A percentile compares a stretch with the other conserved stretches of the same genome.
phyloP scores from a whole-genome alignment of 2,113 vertebrate species.

The Takifugu flavidus region DNA sequence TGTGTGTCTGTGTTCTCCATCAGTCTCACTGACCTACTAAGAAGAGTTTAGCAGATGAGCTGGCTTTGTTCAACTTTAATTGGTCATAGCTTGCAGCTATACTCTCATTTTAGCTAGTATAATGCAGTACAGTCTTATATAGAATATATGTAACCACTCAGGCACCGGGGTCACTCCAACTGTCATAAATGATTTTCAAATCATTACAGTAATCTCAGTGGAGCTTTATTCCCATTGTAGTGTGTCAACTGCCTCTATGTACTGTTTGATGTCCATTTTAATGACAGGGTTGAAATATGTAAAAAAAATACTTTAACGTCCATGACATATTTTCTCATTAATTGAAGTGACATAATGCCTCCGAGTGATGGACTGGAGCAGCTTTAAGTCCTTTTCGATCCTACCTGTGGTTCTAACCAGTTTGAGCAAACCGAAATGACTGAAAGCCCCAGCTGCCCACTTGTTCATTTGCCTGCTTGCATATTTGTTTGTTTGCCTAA shows the following conservation, averaged over 20 bases:
- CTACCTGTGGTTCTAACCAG: slow-evolving; percentile 29
- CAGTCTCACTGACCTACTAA: slow-evolving; percentile 75
- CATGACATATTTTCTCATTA: slow-evolving; percentile 27
- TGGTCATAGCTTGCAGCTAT: slow-evolving; percentile 71
- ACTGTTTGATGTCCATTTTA: slow-evolving; percentile 31
- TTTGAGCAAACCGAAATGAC: slow-evolving; percentile 2
- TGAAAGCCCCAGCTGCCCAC: slow-evolving; percentile 23
- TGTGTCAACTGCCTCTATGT: slow-evolving; percentile 34
- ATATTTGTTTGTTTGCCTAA: slow-evolving; percentile 61
- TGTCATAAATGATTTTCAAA: slow-evolving; percentile 59
- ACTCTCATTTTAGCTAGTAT: slow-evolving; percentile 67
- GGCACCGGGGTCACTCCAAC: slow-evolving; percentile 53
- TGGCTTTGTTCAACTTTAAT: slow-evolving; percentile 76
- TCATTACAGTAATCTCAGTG: slow-evolving; percentile 66
- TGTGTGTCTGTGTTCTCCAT: slow-evolving; percentile 59
- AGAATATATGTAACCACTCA: slow-evolving; percentile 49
- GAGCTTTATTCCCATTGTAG: slow-evolving; percentile 39
- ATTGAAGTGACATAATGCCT: slow-evolving; percentile 13
- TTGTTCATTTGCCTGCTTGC: slow-evolving; percentile 36
- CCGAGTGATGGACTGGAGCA: not conserved
- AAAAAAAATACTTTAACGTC: slow-evolving; percentile 4
- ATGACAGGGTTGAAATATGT: slow-evolving; percentile 28
- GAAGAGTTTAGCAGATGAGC: slow-evolving; percentile 73
- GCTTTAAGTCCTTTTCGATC: slow-evolving; percentile 25
- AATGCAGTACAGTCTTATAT: slow-evolving; percentile 67